Conservation (phyloP, 2,888 invertebrate genomes). For the Automeris io region DNA sequence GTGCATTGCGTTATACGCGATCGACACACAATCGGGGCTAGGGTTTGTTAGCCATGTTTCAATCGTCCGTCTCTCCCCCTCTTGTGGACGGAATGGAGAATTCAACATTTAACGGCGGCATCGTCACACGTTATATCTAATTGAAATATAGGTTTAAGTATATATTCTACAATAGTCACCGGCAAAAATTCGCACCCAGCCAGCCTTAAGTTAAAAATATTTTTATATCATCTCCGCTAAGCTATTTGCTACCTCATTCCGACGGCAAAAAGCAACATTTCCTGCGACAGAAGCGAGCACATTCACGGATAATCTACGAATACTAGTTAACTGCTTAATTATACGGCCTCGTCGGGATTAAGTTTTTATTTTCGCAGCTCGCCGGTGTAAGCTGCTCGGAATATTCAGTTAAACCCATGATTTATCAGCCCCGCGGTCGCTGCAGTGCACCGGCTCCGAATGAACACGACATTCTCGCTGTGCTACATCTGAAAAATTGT, state of each 20-base stretch:
- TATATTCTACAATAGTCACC: background rate
- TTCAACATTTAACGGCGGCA: too few relatives aligned
- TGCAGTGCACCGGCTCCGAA: constrained; percentile 6
- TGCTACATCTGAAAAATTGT: too few relatives aligned
- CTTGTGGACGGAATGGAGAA: too few relatives aligned
- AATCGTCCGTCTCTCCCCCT: too few relatives aligned
- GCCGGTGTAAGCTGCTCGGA: constrained; percentile 54
- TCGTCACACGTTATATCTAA: too few relatives aligned
- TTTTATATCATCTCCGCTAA: background rate
- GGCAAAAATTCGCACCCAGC: background rate
- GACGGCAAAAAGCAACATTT: background rate
- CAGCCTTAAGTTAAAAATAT: background rate
- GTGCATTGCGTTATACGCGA: too few relatives aligned
- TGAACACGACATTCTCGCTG: too few relatives aligned
- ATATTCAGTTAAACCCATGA: constrained; percentile 42
- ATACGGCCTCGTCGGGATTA: constrained; percentile 50
- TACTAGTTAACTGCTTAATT: constrained; percentile 57
- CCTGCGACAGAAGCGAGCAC: background rate
- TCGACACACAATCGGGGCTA: too few relatives aligned
- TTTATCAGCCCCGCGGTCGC: constrained; percentile 26
- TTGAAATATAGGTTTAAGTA: too few relatives aligned
- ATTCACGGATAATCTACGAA: constrained; percentile 35
- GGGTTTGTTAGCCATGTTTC: too few relatives aligned
- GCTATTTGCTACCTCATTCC: background rate
- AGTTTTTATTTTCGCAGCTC: constrained; percentile 55